Evolutionary conservation across 2,113 vertebrate species (phyloP), one percentile per base, ranked within the genome.

Genomic region (Sander vitreus): DNA sequence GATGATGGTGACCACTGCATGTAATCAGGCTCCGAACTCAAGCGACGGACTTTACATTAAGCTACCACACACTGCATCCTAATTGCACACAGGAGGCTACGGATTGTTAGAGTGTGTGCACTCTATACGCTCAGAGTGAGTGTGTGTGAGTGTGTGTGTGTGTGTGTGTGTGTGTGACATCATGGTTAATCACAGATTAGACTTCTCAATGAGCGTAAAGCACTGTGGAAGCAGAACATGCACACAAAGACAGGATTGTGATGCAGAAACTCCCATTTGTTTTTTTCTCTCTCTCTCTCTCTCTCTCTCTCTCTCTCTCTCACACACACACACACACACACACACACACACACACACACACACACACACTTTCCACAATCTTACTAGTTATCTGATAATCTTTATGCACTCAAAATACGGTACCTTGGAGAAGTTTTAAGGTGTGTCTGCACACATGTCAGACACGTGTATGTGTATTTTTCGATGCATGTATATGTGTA

Each of bases 141-240:
- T 14, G 39, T 59, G 73, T 64, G 39, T 64, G 73, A 9, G 30
- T 60, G 71, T 15, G 13, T 66, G 73, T 14, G 36, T 58, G 73
- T 64, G 36, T 63, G 73, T 68, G 72, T 67, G 69, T 50, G 67
- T 15, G 25, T 50, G 87, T 93, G 89, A 91, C 91, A 91, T 92
- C 91, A 92, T 89, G 84, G 78, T 76, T 83, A 85, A 90, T 91
- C 79, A 80, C 79, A 92, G 89, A 93, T 92, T 91, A 82, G 21
- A 86, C 64, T 80, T 88, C 76, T 88, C 78, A 89, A 68, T 83
- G 87, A 91, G 88, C 87, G 50, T 84, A 81, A 82, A 88, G 78
- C 72, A 15, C 60, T 16, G 33, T 90, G 84, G 86, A 90, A 87
- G 88, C 65, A 81, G 6, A 87, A 81, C 80, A 78, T 71, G 78